Evolutionary conservation across 2,888 invertebrate genomes (phyloP), one percentile per base, ranked within the genome.

Genomic region (Microplitis manilae): DNA sequence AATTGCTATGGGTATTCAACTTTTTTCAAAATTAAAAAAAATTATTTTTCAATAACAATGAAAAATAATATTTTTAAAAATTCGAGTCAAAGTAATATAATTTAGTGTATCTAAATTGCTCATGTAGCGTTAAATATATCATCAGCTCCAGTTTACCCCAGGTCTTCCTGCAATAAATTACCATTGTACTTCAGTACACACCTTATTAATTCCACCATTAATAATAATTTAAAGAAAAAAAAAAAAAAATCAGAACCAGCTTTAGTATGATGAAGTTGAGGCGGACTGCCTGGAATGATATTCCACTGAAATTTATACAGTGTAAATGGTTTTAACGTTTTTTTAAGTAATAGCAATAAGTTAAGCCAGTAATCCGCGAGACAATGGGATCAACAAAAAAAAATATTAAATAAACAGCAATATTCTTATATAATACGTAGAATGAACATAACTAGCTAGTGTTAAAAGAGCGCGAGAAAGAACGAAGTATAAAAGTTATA

Each of bases 361-460:
- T n/a, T 38, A 61, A n/a, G 17, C 17, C 30, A 61, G 38, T 65
- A 60, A 71, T 30, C 38, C 61, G 61, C 6, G 41, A 71, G 61
- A 38, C 61, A 62, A 59, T 50, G 13, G 61, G 38, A 71, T 20
- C 70, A 69, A 8, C 59, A 71, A 71, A 61, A 71, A 62, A 62
- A 65, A 40, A n/a, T 30, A 39, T 59, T 41, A 68, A 30, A 67
- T 71, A 39, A 15, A 65, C 17, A 65, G 15, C 73, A 17, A 62
- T 39, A 64, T 41, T 50, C 50, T 50, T 50, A 50, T 13, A 50
- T 50, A 50, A 50, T 50, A 30, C 2, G 30, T 30, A 50, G 13
- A 50, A 50, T 2, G 13, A 13, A 50, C 8, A 50, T 50, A 50
- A 50, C 50, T 50, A 13, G 50, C 9, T 8, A 13, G 8, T 50